Base-by-base conservation (phyloP, 2,888 invertebrate species). In the Eulithis testata region DNA sequence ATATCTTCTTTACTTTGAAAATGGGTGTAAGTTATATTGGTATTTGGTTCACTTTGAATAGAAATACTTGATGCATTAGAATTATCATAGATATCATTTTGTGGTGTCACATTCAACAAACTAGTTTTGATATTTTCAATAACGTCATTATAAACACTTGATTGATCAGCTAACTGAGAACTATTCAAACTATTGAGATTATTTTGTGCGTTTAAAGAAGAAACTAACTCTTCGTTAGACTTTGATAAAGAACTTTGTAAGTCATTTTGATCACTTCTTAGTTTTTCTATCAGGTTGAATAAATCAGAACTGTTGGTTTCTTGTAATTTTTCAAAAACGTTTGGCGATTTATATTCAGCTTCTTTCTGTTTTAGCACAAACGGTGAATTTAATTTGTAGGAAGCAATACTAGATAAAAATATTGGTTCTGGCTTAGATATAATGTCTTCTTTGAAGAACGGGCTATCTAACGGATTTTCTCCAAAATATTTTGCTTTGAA, bases 401-500 rank as follows among this genome's bases (percentile, higher is more conserved):
- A 49, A 4, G 73, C 56, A 12, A 79, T 67, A 68, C 76, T 81
- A 31, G 89, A 86, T 21, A 73, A 72, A 11, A 70, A 76, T 36
- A 92, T 80, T 44, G 93, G 92, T 75, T 92, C 88, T 0, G 94
- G 94, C 31, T 87, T 84, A 11, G 85, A 83, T 68, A 95, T 93
- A 8, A 86, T 77, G 50, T 94, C 91, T 88, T 95, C 95, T 65
- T 89, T 86, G 75, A 97, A 97, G 72, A 97, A 91, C 0, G 96
- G 96, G 87, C 95, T 96, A 73, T 96, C 96, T 61, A 97, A 84
- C 0, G 97, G 97, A 82, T 96, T 94, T 66, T 94, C 91, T 1
- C 96, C 97, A 81, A 97, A 97, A 81, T 95, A 96, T 87, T 96
- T 96, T 0, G 91, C 90, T 83, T 96, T 96, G 37, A 96, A 94